Conservation (phyloP, 2,888 invertebrate species). For the Pammene aurita region DNA sequence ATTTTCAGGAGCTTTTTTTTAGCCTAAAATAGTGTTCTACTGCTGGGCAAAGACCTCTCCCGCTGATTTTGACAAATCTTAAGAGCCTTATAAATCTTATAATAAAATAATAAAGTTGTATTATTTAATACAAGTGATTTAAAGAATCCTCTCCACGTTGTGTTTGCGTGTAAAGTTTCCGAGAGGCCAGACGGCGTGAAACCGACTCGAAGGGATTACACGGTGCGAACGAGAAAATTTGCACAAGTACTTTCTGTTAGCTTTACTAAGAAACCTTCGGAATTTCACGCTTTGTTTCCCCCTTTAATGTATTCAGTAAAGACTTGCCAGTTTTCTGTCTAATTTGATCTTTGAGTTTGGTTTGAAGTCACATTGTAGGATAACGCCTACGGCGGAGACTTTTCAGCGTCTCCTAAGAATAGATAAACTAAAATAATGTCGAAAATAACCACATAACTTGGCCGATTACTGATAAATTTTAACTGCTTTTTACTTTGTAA, state of each 20-base stretch:
- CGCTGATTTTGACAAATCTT: too few relatives aligned
- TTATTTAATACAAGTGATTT: constrained; percentile 43
- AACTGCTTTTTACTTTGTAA: neutral
- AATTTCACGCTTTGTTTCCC: constrained; percentile 42
- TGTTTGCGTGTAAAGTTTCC: constrained; percentile 53
- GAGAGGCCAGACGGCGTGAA: constrained; percentile 58
- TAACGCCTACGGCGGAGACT: constrained; percentile 7
- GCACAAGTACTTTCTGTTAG: constrained; percentile 47
- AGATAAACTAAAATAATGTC: neutral
- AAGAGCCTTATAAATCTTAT: too few relatives aligned
- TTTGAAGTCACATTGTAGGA: constrained; percentile 20
- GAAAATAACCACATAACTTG: neutral
- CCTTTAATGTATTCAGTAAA: constrained; percentile 42
- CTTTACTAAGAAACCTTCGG: constrained; percentile 42
- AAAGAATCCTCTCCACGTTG: constrained; percentile 51
- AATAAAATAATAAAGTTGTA: neutral
- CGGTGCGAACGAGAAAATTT: constrained; percentile 62
- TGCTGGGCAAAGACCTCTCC: too few relatives aligned
- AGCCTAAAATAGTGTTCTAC: too few relatives aligned
- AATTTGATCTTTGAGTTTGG: constrained; percentile 39
- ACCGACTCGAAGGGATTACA: constrained; percentile 60
- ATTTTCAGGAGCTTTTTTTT: too few relatives aligned
- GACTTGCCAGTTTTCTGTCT: constrained; percentile 41
- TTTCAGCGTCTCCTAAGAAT: constrained; percentile 1
- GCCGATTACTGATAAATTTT: neutral